phyloP scores from a whole-genome alignment of 2,113 vertebrate species.

The Donacobius atricapilla region DNA sequence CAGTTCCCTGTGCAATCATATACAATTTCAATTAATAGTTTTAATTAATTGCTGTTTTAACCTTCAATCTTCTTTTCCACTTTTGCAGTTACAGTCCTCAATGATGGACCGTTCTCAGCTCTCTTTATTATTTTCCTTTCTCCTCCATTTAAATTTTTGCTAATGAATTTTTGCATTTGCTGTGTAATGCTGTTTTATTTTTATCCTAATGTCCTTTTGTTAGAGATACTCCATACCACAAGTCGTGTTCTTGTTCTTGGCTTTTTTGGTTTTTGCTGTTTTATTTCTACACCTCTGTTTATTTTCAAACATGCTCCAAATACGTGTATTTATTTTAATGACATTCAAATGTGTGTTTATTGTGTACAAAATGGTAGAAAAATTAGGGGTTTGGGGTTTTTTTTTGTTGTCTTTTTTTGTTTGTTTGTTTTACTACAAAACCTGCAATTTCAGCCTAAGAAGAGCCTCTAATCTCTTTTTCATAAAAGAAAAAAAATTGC shows the following conservation, averaged over 20 bases:
- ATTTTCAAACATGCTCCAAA: not conserved
- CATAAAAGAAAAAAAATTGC: too few relatives aligned
- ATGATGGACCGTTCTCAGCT: not conserved
- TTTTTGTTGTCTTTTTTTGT: not conserved
- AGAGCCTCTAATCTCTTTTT: not conserved
- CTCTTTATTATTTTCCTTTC: not conserved
- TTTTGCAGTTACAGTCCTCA: not conserved
- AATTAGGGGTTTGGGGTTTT: not conserved
- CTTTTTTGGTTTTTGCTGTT: not conserved
- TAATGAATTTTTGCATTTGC: not conserved
- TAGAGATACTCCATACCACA: not conserved
- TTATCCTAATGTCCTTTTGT: not conserved
- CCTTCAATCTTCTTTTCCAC: not conserved
- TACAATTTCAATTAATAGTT: slow-evolving; percentile 17
- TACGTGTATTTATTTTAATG: not conserved
- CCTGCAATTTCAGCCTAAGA: not conserved
- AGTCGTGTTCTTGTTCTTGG: not conserved
- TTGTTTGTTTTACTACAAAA: not conserved
- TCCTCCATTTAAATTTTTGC: not conserved
- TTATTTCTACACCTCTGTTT: not conserved
- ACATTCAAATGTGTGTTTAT: not conserved
- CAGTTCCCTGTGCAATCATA: not conserved
- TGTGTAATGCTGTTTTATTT: not conserved
- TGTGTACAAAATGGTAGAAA: not conserved
- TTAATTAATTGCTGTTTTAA: not conserved